Evolutionary conservation across 2,113 vertebrate genomes (phyloP).

Genomic region (Chaetodon auriga): DNA sequence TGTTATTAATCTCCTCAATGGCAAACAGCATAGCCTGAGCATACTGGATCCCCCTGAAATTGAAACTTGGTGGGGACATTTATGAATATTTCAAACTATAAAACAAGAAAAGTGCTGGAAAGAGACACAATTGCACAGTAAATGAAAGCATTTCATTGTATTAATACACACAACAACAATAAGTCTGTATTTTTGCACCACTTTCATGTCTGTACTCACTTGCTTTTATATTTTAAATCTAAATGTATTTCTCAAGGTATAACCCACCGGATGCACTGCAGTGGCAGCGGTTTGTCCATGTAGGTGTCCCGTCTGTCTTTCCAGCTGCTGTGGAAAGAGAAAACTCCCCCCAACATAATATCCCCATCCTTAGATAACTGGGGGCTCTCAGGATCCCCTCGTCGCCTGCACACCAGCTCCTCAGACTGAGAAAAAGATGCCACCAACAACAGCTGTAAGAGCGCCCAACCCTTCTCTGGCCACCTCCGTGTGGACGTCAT

Average conservation of each 20-base stretch:
- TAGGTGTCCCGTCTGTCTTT: conserved; percentile 55
- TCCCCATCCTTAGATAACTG: no score
- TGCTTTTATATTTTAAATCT: background rate
- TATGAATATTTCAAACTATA: no score
- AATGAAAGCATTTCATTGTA: background rate
- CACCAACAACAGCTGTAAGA: no score
- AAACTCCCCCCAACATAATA: no score
- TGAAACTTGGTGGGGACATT: conserved; percentile 67
- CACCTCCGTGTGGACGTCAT: no score
- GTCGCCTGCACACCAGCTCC: no score
- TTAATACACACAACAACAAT: background rate
- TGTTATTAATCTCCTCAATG: conserved; percentile 84
- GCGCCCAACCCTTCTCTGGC: no score
- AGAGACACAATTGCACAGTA: no score
- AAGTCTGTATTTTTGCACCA: background rate
- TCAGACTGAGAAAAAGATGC: no score
- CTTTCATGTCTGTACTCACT: background rate
- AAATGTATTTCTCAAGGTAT: background rate
- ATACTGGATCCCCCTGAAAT: conserved; percentile 82
- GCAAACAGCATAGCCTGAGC: conserved; percentile 82
- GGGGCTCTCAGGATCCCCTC: no score
- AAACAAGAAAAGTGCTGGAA: background rate
- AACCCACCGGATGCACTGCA: conserved; percentile 35
- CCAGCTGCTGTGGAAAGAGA: conserved; percentile 59
- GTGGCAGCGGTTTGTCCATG: conserved; percentile 55